Base-by-base conservation (phyloP, 2,888 invertebrate genomes). In the Xanthia togata region DNA sequence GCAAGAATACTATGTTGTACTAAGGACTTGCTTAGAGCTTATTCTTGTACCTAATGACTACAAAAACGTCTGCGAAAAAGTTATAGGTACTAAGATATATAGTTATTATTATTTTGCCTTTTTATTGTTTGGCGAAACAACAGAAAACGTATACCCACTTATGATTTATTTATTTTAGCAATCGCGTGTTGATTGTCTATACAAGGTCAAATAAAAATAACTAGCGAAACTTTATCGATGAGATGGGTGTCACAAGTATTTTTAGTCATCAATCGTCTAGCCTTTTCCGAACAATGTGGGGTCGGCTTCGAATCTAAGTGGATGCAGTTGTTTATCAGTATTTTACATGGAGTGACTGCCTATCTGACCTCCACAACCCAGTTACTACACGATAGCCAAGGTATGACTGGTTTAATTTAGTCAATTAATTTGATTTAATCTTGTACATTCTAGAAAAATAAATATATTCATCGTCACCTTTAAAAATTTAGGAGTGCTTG, bases 1-100 rank as follows among this genome's bases (percentile, higher is more conserved):
- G 87, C 87, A 83, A 83, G 87, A 86, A 83, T 74, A 74, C 64
- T 65, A 71, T 41, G 44, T 77, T 83, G 62, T 83, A 82, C 69
- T 53, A 76, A 65, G 38, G 23, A 73, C 57, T 50, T 70, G 57
- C 20, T 65, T 59, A 31, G 26, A 12, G 26, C 23, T 57, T 59
- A 71, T 71, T 26, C 53, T 55, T 53, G 78, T 68, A 57, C 41
- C 62, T 82, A 44, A 55, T 44, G 2, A 62, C 55, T 79, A 82
- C 23, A 57, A 53, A 68, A 62, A 57, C 1, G 26, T 53, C 57
- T 41, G 26, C 23, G 17, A 63, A 23, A 57, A 55, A 12, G 0
- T 41, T 26, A 31, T 38, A 53, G 20, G 23, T 68, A 17, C 20
- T 38, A 31, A 4, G 31, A 20, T 35, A 20, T 4, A 35, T 4